These are phyloP conservation scores for Macroramphosus scolopax DNA, from an alignment of 2,797 vertebrate species.

Conservation along the genomic window DNA sequence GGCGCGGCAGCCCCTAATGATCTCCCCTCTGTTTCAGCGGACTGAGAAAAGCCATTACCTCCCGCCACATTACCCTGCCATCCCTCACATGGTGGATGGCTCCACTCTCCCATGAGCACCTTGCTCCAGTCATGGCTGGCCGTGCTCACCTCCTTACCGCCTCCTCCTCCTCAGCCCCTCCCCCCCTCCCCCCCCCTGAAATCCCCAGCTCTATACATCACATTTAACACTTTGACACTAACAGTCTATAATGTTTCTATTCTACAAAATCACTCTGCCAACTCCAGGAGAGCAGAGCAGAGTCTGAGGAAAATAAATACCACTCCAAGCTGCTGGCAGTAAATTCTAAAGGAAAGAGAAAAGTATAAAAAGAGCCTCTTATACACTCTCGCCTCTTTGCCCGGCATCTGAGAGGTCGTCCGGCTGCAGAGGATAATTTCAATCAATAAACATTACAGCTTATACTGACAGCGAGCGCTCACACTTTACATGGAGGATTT, in stretches of 20 bases:
- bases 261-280: slow-evolving; percentile 99
- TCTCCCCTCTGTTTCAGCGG: slow-evolving; percentile 82
- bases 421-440: slow-evolving; percentile 60
- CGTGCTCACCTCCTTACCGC: slow-evolving; percentile 78
- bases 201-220: slow-evolving; percentile 95
- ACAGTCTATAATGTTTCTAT: slow-evolving; percentile 99
- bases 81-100: slow-evolving; percentile 92
- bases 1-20: slow-evolving; percentile 67
- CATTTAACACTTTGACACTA: slow-evolving; percentile 99
- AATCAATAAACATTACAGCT: slow-evolving; percentile 55
- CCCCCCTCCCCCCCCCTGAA: slow-evolving; percentile 71
- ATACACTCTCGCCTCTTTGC: slow-evolving; percentile 42
- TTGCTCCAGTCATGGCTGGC: slow-evolving; percentile 87
- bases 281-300: slow-evolving; percentile 92
- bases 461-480: slow-evolving; percentile 59
- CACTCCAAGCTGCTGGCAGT: slow-evolving; percentile 83
- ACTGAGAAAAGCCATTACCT: slow-evolving; percentile 95
- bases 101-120: slow-evolving; percentile 93
- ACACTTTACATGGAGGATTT: slow-evolving; percentile 40
- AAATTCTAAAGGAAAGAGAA: slow-evolving; percentile 74
- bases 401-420: slow-evolving; percentile 55
- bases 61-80: slow-evolving; percentile 92
- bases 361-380: slow-evolving; percentile 62
- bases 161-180: slow-evolving; percentile 75
- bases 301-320: slow-evolving; percentile 98